These are phyloP conservation scores for Tryphoninae sp. DNA, from an alignment of 2,888 invertebrate genomes.

Conservation along the genomic window DNA sequence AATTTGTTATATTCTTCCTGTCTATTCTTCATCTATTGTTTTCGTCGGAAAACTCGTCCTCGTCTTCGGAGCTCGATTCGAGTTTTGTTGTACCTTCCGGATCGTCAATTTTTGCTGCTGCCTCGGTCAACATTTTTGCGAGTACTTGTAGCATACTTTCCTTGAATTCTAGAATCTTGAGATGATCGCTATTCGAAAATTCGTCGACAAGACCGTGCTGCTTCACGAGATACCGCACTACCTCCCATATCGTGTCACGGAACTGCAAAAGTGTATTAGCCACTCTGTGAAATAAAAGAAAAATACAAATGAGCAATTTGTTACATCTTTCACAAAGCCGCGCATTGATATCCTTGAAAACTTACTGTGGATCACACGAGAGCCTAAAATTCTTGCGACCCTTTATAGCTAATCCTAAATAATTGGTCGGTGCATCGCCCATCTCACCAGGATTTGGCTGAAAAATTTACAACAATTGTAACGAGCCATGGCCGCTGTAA, in stretches of 20 bases:
- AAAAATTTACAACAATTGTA: slow-evolving; percentile 44
- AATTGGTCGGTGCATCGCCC: slow-evolving; percentile 59
- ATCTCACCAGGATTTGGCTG: slow-evolving; percentile 54
- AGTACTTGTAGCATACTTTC: slow-evolving; percentile 70
- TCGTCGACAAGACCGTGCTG: slow-evolving; percentile 74
- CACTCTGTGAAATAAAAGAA: slow-evolving; percentile 81
- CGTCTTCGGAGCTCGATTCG: too few species aligned
- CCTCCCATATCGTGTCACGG: slow-evolving; percentile 82
- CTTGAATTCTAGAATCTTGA: slow-evolving; percentile 68
- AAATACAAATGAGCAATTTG: slow-evolving; percentile 54
- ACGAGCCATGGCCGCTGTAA: too few species aligned
- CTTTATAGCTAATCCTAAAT: slow-evolving; percentile 76
- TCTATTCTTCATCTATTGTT: neutral
- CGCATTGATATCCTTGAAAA: slow-evolving; percentile 56
- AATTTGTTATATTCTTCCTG: neutral
- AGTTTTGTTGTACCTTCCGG: neutral
- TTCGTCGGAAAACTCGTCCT: neutral
- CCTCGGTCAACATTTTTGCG: slow-evolving; percentile 65
- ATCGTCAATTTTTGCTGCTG: slow-evolving; percentile 61
- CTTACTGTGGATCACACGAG: slow-evolving; percentile 80
- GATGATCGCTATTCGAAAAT: slow-evolving; percentile 24
- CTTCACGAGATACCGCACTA: slow-evolving; percentile 82
- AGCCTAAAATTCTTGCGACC: slow-evolving; percentile 77
- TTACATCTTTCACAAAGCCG: neutral
- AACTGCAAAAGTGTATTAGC: slow-evolving; percentile 81